These are phyloP conservation scores for Acleris laterana DNA, from an alignment of 2,888 invertebrate genomes.

Conservation along the genomic window DNA sequence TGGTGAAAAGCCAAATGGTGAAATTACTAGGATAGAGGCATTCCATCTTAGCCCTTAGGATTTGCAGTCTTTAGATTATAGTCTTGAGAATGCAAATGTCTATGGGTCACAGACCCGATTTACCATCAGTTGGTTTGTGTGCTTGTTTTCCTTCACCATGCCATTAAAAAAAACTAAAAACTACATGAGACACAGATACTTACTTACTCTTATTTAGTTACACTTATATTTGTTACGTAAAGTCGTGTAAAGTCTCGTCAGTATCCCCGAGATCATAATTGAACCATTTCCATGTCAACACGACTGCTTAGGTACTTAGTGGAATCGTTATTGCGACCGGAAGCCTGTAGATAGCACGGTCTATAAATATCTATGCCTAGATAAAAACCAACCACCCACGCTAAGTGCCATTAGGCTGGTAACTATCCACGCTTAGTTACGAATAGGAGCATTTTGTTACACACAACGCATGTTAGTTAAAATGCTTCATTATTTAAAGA, in stretches of 20 bases:
- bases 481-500: background rate
- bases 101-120: too few species aligned
- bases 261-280: slow-evolving; percentile 2
- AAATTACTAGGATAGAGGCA: too few species aligned
- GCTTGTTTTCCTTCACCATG: too few species aligned
- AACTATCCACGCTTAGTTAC: slow-evolving; percentile 12
- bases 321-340: slow-evolving; percentile 17
- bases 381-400: slow-evolving; percentile 29
- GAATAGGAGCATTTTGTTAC: slow-evolving; percentile 2
- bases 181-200: background rate
- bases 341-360: slow-evolving; percentile 20
- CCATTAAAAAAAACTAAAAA: too few species aligned
- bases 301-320: slow-evolving; percentile 8
- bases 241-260: background rate
- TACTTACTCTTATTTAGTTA: background rate
- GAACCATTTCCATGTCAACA: slow-evolving; percentile 21
- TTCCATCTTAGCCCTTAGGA: too few species aligned
- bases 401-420: slow-evolving; percentile 28
- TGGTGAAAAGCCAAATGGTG: too few species aligned
- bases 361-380: slow-evolving; percentile 34
- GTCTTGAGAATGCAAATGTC: too few species aligned
- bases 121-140: too few species aligned
- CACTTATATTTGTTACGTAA: background rate
- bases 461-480: background rate
- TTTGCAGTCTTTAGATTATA: too few species aligned